phyloP scores from a whole-genome alignment of 2,888 invertebrate species.

The Heliconius ethilla region DNA sequence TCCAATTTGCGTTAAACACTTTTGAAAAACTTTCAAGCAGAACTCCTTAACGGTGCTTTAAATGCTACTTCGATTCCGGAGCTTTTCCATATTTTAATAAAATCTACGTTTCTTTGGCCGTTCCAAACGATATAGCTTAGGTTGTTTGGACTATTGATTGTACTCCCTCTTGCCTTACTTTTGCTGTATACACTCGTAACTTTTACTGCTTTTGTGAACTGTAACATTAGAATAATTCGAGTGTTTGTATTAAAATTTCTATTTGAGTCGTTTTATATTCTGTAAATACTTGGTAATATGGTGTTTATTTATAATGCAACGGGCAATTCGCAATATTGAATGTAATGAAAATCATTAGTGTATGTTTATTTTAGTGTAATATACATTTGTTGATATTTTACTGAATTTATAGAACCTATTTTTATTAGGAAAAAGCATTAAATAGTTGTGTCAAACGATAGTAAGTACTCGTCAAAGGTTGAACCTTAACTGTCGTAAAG shows the following conservation, averaged over 20 bases:
- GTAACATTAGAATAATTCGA: slow-evolving; percentile 9
- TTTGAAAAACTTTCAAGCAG: slow-evolving; percentile 47
- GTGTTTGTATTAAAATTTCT: slow-evolving; percentile 14
- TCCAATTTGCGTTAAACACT: slow-evolving; percentile 52
- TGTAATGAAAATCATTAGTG: not conserved
- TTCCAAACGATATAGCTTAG: slow-evolving; percentile 32
- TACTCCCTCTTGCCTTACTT: slow-evolving; percentile 36
- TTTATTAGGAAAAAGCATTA: not conserved
- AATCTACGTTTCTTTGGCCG: slow-evolving; percentile 38
- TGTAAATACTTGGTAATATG: not conserved
- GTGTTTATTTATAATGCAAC: not conserved
- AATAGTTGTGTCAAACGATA: not conserved
- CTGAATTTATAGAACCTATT: not conserved
- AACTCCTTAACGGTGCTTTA: slow-evolving; percentile 39
- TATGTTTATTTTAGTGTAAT: not conserved
- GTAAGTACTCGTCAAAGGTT: not conserved
- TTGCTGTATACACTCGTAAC: slow-evolving; percentile 22
- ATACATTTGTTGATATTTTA: not conserved
- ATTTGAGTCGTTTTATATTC: not conserved
- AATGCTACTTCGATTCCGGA: slow-evolving; percentile 37
- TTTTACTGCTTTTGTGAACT: slow-evolving; percentile 31
- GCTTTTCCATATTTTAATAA: slow-evolving; percentile 40
- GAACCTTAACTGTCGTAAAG: not conserved
- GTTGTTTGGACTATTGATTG: slow-evolving; percentile 41
- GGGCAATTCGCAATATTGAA: too few species aligned